Evolutionary conservation across 2,113 vertebrate genomes (phyloP), one percentile per base, ranked within the genome.

Genomic region (Physeter macrocephalus): DNA sequence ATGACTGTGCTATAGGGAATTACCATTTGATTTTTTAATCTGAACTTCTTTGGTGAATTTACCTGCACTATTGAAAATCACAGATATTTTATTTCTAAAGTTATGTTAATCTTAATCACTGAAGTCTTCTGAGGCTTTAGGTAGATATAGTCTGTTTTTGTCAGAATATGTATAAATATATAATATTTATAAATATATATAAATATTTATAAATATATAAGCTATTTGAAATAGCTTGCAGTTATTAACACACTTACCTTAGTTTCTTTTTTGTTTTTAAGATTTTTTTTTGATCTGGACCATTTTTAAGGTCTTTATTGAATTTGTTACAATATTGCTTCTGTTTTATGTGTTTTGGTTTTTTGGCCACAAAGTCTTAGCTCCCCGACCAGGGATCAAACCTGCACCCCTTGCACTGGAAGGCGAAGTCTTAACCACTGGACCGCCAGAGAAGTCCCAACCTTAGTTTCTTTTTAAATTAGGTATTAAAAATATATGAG

Each of bases 391-490:
- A 52, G 52, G 52, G 52, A 52, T 52, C 52, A 6, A 52, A 52
- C 52, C 52, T 18, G 52, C 52, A 52, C 52, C 52, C 52, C 52
- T 52, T 17, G 52, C 52, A 52, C 6, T 52, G 52, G 52, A 52
- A 17, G 5, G 52, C 5, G 52, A 52, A 52, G 52, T 52, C 52
- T 52, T 52, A 52, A 52, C 15, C 52, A 52, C 52, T 52, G 52
- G 52, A 52, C 52, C 17, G 17, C 52, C 52, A 52, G 52, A 52
- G 52, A 52, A 52, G 15, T 52, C 52, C 52, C 52, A 52, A 82
- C 52, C 82, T 82, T 87, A 54, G 89, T 92, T 94, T 92, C 46
- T 92, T 95, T 92, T 46, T 84, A 57, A 91, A 21, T 64, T 18
- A 25, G 54, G 14, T 57, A 27, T 31, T 88, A 95, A 69, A 49